Base-by-base conservation (phyloP, 2,113 vertebrate genomes). In the Notothenia rossii region DNA sequence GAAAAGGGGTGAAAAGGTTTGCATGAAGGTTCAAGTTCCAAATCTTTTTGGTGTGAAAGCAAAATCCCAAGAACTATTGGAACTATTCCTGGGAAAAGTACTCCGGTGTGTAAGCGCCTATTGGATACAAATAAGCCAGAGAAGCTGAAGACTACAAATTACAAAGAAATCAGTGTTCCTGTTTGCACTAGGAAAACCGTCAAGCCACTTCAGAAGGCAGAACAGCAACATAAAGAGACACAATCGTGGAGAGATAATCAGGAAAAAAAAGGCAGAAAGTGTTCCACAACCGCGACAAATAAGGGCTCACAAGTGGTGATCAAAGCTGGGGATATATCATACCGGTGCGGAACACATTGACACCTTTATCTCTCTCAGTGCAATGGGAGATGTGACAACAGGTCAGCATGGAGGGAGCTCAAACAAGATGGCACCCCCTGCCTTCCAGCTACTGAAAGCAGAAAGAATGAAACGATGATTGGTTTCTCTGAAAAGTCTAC, bases 171-270 rank as follows among this genome's bases (percentile, higher is more conserved):
- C 40, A 40, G 58, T 54, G 45, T 18, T 50, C 51, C 36, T 71
- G 22, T 62, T 76, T 54, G 33, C 20, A 50, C 25, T 0, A 11
- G 50, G 50, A 80, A 29, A 74, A 13, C 40, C 13, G 54, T 65
- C 36, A 36, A 76, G 55, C 25, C 13, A 58, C 73, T 45, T 87
- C 68, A 81, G 10, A 67, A 54, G 61, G 49, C 51, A 63, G 67
- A 74, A 83, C 58, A 46, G 49, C 22, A 64, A 80, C 55, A 79
- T 76, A 70, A 75, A 86, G 63, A 71, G 79, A 84, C 66, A 68
- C 81, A 90, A 84, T 88, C 75, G 73, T 20, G 36, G 46, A 49
- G 62, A 81, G 83, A 88, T 83, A 85, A 87, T 86, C 87, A 77
- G 60, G 36, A 1, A 36, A 54, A 60, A 60, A 82, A 70, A 22